Evolutionary conservation across 2,797 vertebrate species (phyloP).

Genomic region (Brachyalestes nurse): DNA sequence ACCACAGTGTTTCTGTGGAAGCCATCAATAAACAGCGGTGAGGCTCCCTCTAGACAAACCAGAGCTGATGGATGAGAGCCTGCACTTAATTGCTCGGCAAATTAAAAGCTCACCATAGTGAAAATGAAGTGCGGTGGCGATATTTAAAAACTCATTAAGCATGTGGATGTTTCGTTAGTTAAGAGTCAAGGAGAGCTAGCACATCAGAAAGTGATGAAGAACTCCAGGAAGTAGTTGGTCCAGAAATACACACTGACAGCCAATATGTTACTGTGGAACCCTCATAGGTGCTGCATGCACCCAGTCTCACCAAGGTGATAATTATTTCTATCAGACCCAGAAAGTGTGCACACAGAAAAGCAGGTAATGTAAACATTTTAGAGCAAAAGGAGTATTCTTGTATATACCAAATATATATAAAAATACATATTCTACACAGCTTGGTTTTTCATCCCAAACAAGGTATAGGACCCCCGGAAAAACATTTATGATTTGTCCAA

Average conservation of each 20-base stretch:
- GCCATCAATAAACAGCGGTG: conserved; percentile 90
- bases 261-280: conserved; percentile 30
- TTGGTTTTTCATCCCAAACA: not conserved
- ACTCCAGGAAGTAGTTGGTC: conserved; percentile 36
- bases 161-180: conserved; percentile 88
- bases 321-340: conserved; percentile 25
- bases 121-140: conserved; percentile 87
- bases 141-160: conserved; percentile 94
- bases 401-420: too few species aligned
- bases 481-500: not conserved
- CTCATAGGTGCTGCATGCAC: conserved; percentile 32
- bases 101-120: conserved; percentile 89
- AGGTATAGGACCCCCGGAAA: not conserved
- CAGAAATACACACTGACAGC: conserved; percentile 38
- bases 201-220: conserved; percentile 48
- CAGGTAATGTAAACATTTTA: too few species aligned
- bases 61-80: conserved; percentile 89
- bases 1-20: conserved; percentile 83
- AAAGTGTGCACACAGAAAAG: not conserved
- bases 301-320: conserved; percentile 18
- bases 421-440: not conserved
- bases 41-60: conserved; percentile 84
- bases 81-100: conserved; percentile 91
- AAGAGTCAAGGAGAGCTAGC: conserved; percentile 62
- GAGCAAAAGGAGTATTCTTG: too few species aligned